Base-by-base conservation (phyloP, 1,140 invertebrate species). In the Drosophila equinoxialis region DNA sequence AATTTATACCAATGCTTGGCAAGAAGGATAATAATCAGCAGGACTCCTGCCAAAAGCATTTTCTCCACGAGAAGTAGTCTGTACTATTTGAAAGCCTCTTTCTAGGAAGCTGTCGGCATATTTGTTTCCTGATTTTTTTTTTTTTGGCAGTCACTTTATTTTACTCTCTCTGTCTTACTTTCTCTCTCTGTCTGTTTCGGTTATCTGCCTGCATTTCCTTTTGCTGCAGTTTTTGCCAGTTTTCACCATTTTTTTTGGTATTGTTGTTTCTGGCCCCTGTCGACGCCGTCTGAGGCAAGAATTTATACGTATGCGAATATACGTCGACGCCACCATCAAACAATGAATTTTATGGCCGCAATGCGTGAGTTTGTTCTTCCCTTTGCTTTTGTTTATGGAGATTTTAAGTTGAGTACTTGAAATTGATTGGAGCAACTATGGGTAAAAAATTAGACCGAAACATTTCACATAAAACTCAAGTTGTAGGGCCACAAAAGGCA, bases 391-490 rank as follows among this genome's bases (percentile, higher is more conserved):
- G 79, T 83, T 87, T 89, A 87, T 87, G 83, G 83, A 87, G 83
- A 89, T 89, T 87, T 74, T 51, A 80, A 80, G 74, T 74, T 87
- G 57, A 77, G 55, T 71, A 75, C 84, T 84, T 74, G 77, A 89
- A 89, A 81, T 87, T 87, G 84, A 89, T 87, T 89, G 84, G 79
- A 89, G 17, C 68, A 87, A 89, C 68, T 87, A 87, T 87, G 79
- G 80, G 77, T 70, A 74, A 74, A 80, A 87, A 83, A 87, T 87
- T 87, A 83, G 80, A 87, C 79, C 83, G 81, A 62, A 67, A 79
- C 79, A 64, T 23, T 23, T 62, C 75, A 48, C 83, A 87, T 86
- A 83, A 86, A 86, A 79, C 65, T 61, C 37, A 87, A 65, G 35
- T 39, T 55, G 42, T 30, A 42, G 41, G 5, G 39, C 33, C 70